Evolutionary conservation across 64 coral and sea anemone genomes (phyloP).

Genomic region (Platygyra sinensis): DNA sequence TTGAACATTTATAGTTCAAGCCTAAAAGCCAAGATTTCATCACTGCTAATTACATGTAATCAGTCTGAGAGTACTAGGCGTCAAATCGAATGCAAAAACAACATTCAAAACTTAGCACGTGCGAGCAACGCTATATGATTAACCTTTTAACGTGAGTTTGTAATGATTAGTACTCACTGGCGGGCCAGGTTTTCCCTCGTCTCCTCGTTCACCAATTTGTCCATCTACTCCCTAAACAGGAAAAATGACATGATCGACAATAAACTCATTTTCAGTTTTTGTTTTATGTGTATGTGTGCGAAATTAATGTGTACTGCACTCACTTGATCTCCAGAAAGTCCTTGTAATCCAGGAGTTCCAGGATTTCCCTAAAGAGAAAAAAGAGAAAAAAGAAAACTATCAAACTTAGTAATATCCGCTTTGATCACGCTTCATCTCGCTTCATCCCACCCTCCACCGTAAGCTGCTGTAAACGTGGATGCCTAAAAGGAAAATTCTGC

Average conservation of each 20-base stretch:
- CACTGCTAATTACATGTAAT: too few species aligned
- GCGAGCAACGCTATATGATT: too few species aligned
- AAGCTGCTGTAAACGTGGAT: too few species aligned
- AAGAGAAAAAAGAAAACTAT: not conserved
- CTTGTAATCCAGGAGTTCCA: not conserved
- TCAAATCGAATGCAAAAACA: too few species aligned
- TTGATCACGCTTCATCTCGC: too few species aligned
- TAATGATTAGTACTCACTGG: not conserved
- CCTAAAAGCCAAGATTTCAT: too few species aligned
- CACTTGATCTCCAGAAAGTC: constrained; percentile 21
- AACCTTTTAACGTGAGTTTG: not conserved
- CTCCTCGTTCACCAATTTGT: not conserved
- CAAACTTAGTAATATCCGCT: not conserved
- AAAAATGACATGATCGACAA: not conserved
- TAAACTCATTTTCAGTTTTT: not conserved
- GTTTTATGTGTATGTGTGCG: too few species aligned
- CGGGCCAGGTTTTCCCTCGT: constrained; percentile 9
- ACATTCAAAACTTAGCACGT: too few species aligned
- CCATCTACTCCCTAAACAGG: not conserved
- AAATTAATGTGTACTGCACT: not conserved
- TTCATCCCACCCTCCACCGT: too few species aligned
- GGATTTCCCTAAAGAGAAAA: constrained; percentile 10
- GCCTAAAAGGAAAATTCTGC: too few species aligned
- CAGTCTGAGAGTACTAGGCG: too few species aligned
- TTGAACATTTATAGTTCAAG: too few species aligned